Conservation (phyloP, 2,113 vertebrate genomes). For the Osmerus mordax region DNA sequence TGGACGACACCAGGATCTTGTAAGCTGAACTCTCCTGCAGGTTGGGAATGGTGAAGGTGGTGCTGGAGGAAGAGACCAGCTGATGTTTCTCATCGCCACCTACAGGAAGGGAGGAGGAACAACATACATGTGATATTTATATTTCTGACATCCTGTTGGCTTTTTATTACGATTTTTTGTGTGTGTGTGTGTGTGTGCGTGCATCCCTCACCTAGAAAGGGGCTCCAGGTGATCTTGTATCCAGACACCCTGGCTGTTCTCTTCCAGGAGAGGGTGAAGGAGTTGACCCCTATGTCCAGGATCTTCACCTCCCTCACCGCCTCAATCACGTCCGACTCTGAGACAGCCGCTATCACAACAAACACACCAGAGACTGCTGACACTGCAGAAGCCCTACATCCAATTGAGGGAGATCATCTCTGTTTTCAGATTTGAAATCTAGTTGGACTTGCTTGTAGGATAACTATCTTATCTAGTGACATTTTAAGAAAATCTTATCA, state of each 20-base stretch:
- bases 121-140: not conserved
- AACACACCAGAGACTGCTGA: not conserved
- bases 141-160: not conserved
- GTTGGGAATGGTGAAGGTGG: slow-evolving; percentile 65
- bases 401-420: too few species aligned
- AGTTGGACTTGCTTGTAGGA: too few species aligned
- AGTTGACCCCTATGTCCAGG: slow-evolving; percentile 65
- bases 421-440: too few species aligned
- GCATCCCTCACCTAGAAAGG: slow-evolving; percentile 65
- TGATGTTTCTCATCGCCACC: slow-evolving; percentile 73
- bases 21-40: slow-evolving; percentile 77
- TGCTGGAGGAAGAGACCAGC: slow-evolving; percentile 58
- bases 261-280: slow-evolving; percentile 78
- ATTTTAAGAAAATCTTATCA: too few species aligned
- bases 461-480: too few species aligned
- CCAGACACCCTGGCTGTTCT: slow-evolving; percentile 69
- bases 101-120: slow-evolving; percentile 41
- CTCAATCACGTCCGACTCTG: slow-evolving; percentile 64
- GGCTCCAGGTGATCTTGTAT: slow-evolving; percentile 82
- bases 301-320: slow-evolving; percentile 74
- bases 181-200: not conserved
- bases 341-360: slow-evolving; percentile 51
- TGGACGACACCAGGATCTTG: slow-evolving; percentile 74
- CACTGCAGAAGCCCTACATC: not conserved
- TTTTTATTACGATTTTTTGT: not conserved